Evolutionary conservation across 1,140 invertebrate genomes (phyloP).

Genomic region (Nasonia longicornis): DNA sequence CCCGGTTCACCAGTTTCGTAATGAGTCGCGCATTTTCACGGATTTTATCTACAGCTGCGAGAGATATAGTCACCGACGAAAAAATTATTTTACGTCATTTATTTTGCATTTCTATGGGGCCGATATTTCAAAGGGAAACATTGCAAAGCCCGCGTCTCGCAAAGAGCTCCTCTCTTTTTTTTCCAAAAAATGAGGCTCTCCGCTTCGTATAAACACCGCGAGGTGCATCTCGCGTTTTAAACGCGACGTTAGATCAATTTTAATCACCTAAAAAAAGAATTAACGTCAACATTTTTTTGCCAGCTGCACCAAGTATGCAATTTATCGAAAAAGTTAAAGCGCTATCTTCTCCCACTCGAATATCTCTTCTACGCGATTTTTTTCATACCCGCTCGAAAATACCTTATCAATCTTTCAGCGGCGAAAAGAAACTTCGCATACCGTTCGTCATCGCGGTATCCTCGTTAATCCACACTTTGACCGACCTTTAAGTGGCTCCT

Average conservation of each 20-base stretch:
- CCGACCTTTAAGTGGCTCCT: not conserved
- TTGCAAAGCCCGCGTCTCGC: not conserved
- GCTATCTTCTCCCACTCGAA: not conserved
- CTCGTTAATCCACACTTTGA: slow-evolving; percentile 21
- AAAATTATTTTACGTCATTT: slow-evolving; percentile 8
- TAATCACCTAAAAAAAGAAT: no score
- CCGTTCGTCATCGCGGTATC: not conserved
- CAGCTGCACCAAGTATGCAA: not conserved
- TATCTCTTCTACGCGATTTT: no score
- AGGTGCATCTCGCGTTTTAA: no score
- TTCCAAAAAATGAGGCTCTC: not conserved
- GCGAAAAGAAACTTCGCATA: not conserved
- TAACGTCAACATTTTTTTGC: no score
- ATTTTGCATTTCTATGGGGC: not conserved
- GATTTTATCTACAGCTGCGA: not conserved
- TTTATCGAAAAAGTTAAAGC: not conserved
- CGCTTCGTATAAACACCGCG: no score
- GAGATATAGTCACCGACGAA: not conserved
- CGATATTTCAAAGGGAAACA: not conserved
- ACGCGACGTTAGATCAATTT: not conserved
- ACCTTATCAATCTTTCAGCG: slow-evolving; percentile 18
- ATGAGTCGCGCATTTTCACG: not conserved
- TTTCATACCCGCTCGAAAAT: not conserved
- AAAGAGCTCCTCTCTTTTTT: not conserved
- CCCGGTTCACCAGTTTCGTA: not conserved